Conservation (phyloP, 1,140 invertebrate species). For the Globodera ellingtonae region DNA sequence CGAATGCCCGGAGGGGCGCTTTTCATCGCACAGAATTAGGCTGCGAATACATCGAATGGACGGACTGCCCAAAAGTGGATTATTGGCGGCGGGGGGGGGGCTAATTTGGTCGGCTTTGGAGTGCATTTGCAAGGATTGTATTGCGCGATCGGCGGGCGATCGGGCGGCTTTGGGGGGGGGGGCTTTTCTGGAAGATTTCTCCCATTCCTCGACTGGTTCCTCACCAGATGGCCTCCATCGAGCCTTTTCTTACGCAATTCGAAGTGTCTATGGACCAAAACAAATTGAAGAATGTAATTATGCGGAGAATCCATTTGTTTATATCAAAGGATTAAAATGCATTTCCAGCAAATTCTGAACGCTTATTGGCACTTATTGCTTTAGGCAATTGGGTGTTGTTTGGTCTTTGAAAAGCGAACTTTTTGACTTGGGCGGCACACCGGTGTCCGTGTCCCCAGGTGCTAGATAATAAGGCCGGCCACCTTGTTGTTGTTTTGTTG, state of each 20-base stretch:
- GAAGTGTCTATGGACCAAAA: no score
- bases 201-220: not conserved
- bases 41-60: not conserved
- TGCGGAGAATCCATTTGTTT: no score
- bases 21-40: not conserved
- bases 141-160: not conserved
- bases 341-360: no score
- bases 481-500: not conserved
- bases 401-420: no score
- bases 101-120: constrained; percentile 2
- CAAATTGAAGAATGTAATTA: no score
- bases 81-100: not conserved
- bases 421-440: no score
- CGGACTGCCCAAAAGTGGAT: not conserved
- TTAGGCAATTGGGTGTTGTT: no score
- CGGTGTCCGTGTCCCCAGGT: no score
- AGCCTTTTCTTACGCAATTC: no score
- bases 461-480: not conserved
- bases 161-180: not conserved
- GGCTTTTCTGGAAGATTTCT: not conserved
- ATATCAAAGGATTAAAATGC: no score
- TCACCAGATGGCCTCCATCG: not conserved
- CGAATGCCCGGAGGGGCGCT: not conserved
- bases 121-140: not conserved
- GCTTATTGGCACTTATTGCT: no score